Percentiles rank a stretch among this genome's conserved stretches.
phyloP scores from a whole-genome alignment of 2,888 invertebrate genomes.

The Lepidocyrtoides sp. region DNA sequence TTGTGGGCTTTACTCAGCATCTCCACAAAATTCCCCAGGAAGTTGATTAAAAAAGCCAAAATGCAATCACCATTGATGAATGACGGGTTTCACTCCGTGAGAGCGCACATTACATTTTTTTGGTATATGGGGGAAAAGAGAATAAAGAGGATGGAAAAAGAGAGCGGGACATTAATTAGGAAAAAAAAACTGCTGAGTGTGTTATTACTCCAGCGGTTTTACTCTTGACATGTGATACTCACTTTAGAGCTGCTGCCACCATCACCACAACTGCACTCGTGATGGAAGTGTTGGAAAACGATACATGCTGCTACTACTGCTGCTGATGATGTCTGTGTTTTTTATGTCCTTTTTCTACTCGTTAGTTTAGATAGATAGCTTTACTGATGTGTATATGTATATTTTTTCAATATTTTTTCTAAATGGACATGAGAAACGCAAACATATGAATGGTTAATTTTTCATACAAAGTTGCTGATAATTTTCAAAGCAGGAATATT shows the following conservation, averaged over 20 bases:
- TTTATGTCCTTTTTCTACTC: slow-evolving; percentile 13
- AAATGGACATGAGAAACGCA: too few species aligned
- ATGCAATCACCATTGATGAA: slow-evolving; percentile 40
- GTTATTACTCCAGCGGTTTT: slow-evolving; percentile 40
- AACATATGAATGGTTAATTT: too few species aligned
- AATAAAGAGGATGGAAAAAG: not conserved
- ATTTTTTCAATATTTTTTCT: too few species aligned
- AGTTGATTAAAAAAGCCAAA: slow-evolving; percentile 36
- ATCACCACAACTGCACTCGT: not conserved
- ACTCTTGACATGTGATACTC: slow-evolving; percentile 44
- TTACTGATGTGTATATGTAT: too few species aligned
- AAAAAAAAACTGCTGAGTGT: slow-evolving; percentile 47
- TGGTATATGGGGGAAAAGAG: not conserved
- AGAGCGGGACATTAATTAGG: slow-evolving; percentile 18
- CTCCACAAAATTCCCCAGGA: not conserved
- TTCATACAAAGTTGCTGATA: too few species aligned
- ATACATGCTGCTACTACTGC: not conserved
- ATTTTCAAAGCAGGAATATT: not conserved
- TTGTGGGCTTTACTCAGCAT: not conserved
- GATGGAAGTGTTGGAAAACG: not conserved
- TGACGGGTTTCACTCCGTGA: slow-evolving; percentile 10
- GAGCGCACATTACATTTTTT: not conserved
- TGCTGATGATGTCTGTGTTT: not conserved
- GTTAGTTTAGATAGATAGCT: not conserved
- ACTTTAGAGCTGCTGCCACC: not conserved